Conservation (phyloP, 2,888 invertebrate species). For the Eremobia ochroleuca region DNA sequence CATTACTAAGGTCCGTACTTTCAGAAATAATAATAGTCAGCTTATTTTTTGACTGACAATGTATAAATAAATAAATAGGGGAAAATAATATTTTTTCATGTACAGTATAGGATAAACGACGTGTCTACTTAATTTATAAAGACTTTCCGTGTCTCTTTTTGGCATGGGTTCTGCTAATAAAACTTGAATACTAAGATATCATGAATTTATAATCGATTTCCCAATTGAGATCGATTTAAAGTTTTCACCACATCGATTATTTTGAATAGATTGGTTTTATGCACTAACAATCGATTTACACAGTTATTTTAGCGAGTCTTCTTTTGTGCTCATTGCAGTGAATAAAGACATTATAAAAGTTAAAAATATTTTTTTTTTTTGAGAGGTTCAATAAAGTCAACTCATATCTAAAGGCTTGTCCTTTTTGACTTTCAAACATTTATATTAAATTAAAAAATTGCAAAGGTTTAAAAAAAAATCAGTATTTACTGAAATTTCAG, state of each 20-base stretch:
- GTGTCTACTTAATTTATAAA: conserved; percentile 72
- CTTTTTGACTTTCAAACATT: not conserved
- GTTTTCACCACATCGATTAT: not conserved
- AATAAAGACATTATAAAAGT: not conserved
- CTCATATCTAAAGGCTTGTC: not conserved
- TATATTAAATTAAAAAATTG: not conserved
- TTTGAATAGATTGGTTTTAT: not conserved
- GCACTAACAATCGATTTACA: not conserved
- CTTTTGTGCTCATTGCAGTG: conserved; percentile 11
- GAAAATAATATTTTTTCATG: conserved; percentile 75
- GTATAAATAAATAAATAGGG: conserved; percentile 69
- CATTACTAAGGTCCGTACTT: conserved; percentile 5
- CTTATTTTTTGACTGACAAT: conserved; percentile 72
- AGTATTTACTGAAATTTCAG: not conserved
- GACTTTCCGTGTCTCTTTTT: conserved; percentile 45
- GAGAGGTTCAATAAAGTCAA: too few relatives aligned
- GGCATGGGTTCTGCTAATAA: conserved; percentile 32
- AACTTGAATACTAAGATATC: too few relatives aligned
- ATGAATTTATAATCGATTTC: too few relatives aligned
- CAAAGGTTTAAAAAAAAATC: too few relatives aligned
- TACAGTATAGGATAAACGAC: conserved; percentile 74
- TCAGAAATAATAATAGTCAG: conserved; percentile 44
- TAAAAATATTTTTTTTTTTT: not conserved
- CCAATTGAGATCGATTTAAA: too few relatives aligned
- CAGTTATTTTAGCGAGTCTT: conserved; percentile 6